These are phyloP conservation scores for Helicoverpa zea DNA, from an alignment of 1,140 invertebrate species.

Conservation along the genomic window DNA sequence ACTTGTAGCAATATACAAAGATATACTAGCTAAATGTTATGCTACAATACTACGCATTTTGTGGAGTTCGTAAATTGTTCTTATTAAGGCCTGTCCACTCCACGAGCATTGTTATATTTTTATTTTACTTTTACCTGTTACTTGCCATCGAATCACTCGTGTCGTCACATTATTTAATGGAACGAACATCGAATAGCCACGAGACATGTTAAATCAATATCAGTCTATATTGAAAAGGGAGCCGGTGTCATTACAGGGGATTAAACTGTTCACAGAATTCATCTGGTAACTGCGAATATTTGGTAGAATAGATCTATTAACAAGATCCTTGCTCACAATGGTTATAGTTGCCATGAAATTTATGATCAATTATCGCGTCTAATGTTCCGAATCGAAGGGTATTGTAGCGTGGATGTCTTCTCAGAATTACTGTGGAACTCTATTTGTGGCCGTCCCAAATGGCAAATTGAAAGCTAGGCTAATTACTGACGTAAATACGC, in stretches of 20 bases:
- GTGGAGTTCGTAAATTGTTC: background rate
- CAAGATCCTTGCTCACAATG: slow-evolving; percentile 18
- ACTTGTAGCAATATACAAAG: slow-evolving; percentile 26
- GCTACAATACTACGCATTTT: background rate
- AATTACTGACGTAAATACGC: background rate
- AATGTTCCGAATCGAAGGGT: slow-evolving; percentile 35
- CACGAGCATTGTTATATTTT: background rate
- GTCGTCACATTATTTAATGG: no score
- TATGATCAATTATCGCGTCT: slow-evolving; percentile 40
- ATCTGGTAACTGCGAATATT: background rate
- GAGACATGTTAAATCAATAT: slow-evolving; percentile 11
- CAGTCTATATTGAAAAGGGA: background rate
- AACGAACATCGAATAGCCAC: no score
- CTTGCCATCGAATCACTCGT: no score
- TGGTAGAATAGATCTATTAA: slow-evolving; percentile 18
- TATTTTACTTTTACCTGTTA: slow-evolving; percentile 2
- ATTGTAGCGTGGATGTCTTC: background rate
- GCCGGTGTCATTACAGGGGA: background rate
- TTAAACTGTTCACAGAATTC: slow-evolving; percentile 8
- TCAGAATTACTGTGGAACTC: background rate
- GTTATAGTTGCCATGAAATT: slow-evolving; percentile 37
- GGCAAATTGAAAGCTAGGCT: slow-evolving; percentile 9
- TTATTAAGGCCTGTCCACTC: background rate
- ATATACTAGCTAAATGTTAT: slow-evolving; percentile 15
- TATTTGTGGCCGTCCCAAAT: slow-evolving; percentile 13